Conservation (phyloP, 2,888 invertebrate genomes). For the Sycophila texana region DNA sequence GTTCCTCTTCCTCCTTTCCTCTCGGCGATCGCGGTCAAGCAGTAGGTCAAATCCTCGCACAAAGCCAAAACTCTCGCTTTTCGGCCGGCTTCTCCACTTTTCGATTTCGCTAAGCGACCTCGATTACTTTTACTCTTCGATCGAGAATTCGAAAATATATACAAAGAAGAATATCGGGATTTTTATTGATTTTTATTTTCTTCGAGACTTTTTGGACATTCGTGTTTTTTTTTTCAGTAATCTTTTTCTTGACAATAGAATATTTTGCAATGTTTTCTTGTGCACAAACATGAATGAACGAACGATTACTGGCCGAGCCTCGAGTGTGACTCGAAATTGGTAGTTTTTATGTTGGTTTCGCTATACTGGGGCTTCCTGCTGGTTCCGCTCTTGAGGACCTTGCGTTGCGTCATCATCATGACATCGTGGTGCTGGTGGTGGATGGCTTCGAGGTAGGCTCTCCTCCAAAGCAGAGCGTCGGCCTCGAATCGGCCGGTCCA, state of each 20-base stretch:
- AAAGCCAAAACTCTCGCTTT: constrained; percentile 47
- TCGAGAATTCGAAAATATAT: neutral
- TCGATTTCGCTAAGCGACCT: neutral
- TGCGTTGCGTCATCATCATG: constrained; percentile 62
- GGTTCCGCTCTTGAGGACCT: constrained; percentile 63
- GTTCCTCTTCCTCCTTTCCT: constrained; percentile 19
- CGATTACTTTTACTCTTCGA: neutral
- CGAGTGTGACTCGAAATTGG: constrained; percentile 9
- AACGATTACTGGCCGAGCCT: constrained; percentile 17
- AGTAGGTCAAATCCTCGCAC: constrained; percentile 53
- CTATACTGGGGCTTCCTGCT: neutral
- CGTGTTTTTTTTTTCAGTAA: constrained; percentile 4
- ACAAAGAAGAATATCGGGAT: too few species aligned
- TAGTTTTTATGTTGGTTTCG: constrained; percentile 33
- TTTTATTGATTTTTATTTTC: neutral
- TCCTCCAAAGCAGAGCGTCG: constrained; percentile 64
- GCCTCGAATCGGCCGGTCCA: constrained; percentile 63
- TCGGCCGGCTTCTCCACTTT: constrained; percentile 15
- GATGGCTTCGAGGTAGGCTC: constrained; percentile 63
- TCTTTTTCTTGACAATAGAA: neutral
- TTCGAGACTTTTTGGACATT: too few species aligned
- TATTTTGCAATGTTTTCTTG: constrained; percentile 22
- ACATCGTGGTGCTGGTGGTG: constrained; percentile 64
- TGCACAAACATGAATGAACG: too few species aligned
- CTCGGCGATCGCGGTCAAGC: too few species aligned